phyloP scores from a whole-genome alignment of 2,113 vertebrate genomes.

The Melanerpes aurifrons region DNA sequence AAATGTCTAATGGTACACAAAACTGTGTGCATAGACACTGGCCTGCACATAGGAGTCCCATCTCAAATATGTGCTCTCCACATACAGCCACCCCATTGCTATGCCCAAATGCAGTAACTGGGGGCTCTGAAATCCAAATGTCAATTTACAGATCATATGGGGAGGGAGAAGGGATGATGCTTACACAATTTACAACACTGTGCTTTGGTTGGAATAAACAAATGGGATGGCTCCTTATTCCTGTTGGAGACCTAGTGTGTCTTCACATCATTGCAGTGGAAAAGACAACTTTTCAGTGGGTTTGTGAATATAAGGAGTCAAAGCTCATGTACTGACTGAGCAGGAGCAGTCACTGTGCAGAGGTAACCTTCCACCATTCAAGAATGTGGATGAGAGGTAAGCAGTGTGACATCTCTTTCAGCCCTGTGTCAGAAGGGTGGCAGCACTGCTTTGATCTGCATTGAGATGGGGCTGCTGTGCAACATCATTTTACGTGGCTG shows the following conservation, averaged over 20 bases:
- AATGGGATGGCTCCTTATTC: background rate
- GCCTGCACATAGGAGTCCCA: background rate
- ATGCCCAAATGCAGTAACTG: background rate
- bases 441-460: background rate
- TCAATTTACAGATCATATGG: background rate
- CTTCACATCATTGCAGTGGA: background rate
- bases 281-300: background rate
- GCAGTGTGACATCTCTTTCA: background rate
- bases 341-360: background rate
- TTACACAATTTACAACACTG: background rate
- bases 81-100: rapidly evolving
- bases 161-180: background rate
- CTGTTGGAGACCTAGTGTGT: background rate
- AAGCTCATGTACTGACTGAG: background rate
- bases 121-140: background rate
- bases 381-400: background rate
- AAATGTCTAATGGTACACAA: background rate
- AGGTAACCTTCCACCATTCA: background rate
- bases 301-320: background rate
- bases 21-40: background rate
- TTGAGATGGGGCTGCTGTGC: background rate
- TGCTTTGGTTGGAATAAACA: background rate
- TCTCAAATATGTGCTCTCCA: background rate
- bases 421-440: background rate
- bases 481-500: background rate